Percentiles rank a stretch among this genome's conserved stretches.
These are phyloP conservation scores for Drosophila macrospina DNA, from an alignment of 2,888 invertebrate species.

Conservation along the genomic window DNA sequence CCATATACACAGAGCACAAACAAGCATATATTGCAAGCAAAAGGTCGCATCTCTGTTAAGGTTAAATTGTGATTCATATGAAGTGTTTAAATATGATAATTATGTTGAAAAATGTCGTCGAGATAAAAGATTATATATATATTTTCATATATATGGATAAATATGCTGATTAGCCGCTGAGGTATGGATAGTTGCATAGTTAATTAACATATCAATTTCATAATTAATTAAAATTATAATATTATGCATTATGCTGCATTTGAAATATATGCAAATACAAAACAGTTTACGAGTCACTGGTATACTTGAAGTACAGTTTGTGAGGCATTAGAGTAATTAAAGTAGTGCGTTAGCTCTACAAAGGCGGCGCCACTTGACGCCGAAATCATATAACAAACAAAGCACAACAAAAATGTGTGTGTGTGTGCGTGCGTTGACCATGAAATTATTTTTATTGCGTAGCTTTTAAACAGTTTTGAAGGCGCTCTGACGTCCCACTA, in stretches of 20 bases:
- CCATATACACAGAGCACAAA: neutral
- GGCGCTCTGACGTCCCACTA: neutral
- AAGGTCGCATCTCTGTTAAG: slow-evolving; percentile 15
- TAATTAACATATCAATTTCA: neutral
- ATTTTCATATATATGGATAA: neutral
- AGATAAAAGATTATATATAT: slow-evolving; percentile 11
- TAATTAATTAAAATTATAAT: neutral
- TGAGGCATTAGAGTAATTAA: neutral
- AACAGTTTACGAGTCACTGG: too few species aligned
- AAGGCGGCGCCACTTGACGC: slow-evolving; percentile 23
- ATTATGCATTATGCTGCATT: neutral
- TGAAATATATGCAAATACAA: too few species aligned
- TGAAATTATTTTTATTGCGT: slow-evolving; percentile 61
- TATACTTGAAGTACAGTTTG: neutral
- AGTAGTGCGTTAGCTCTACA: slow-evolving; percentile 10
- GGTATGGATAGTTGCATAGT: slow-evolving; percentile 9
- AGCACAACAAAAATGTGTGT: slow-evolving; percentile 15
- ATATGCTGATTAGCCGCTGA: slow-evolving; percentile 5
- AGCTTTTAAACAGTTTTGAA: slow-evolving; percentile 39
- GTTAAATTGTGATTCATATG: slow-evolving; percentile 9
- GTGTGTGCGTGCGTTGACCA: slow-evolving; percentile 40
- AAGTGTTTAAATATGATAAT: slow-evolving; percentile 13
- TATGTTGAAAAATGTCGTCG: slow-evolving; percentile 3
- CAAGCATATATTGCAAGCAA: neutral
- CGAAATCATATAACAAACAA: slow-evolving; percentile 32